Evolutionary conservation across 1,140 invertebrate genomes (phyloP).

Genomic region (Magallana ariakensis): DNA sequence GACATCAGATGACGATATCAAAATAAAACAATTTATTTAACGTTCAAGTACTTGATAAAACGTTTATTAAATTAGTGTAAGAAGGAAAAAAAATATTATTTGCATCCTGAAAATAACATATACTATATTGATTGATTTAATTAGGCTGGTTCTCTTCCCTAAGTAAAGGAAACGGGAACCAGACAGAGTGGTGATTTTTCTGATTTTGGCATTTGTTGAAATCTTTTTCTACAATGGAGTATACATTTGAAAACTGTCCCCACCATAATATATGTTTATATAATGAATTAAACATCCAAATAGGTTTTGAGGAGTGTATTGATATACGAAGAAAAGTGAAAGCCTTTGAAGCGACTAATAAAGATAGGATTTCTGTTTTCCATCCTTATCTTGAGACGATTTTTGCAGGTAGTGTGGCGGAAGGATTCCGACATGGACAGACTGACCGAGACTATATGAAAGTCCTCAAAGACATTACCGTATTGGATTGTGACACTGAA

Average conservation of each 20-base stretch:
- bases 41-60: too few relatives aligned
- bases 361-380: not conserved
- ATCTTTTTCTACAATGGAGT: not conserved
- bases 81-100: too few relatives aligned
- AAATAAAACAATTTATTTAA: too few relatives aligned
- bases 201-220: too few relatives aligned
- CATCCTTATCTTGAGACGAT: not conserved
- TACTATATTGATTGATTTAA: too few relatives aligned
- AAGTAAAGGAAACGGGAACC: too few relatives aligned
- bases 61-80: too few relatives aligned
- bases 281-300: slow-evolving; percentile 23
- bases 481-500: not conserved
- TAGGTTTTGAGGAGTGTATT: slow-evolving; percentile 20
- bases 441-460: slow-evolving; percentile 11
- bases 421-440: slow-evolving; percentile 12
- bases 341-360: not conserved
- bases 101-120: too few relatives aligned
- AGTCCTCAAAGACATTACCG: not conserved
- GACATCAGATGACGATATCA: too few relatives aligned
- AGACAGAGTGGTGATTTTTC: too few relatives aligned
- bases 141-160: too few relatives aligned
- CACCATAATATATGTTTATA: slow-evolving; percentile 10
- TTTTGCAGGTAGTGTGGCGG: not conserved
- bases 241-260: not conserved
- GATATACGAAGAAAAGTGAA: not conserved